Evolutionary conservation across 1,140 invertebrate genomes (phyloP).

Genomic region (Aethina tumida): DNA sequence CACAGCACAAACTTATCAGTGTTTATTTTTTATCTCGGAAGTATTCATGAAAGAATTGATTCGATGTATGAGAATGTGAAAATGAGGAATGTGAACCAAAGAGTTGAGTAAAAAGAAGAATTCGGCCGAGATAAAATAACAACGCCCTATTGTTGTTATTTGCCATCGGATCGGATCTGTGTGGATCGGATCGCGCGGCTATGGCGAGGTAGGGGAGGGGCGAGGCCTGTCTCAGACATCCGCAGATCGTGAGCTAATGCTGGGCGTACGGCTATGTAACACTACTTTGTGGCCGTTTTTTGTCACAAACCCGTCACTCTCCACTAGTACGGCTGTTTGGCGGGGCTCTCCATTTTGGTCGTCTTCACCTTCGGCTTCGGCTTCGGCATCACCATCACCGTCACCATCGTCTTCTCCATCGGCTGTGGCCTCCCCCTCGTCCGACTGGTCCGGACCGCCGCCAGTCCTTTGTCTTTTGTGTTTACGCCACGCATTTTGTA

Average conservation of each 20-base stretch:
- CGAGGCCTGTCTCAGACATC: slow-evolving; percentile 65
- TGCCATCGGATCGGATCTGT: slow-evolving; percentile 16
- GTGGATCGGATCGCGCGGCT: slow-evolving; percentile 20
- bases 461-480: slow-evolving; percentile 60
- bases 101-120: slow-evolving; percentile 13
- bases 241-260: slow-evolving; percentile 65
- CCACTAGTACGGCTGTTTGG: slow-evolving; percentile 70
- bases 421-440: slow-evolving; percentile 37
- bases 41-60: slow-evolving; percentile 14
- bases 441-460: slow-evolving; percentile 33
- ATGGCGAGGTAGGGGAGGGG: slow-evolving; percentile 40
- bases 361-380: slow-evolving; percentile 23
- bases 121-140: slow-evolving; percentile 19
- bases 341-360: slow-evolving; percentile 36
- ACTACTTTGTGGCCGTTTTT: slow-evolving; percentile 83
- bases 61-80: slow-evolving; percentile 10
- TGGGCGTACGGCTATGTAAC: slow-evolving; percentile 75
- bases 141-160: slow-evolving; percentile 9
- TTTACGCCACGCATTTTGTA: slow-evolving; percentile 88
- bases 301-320: slow-evolving; percentile 69
- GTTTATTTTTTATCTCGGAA: slow-evolving; percentile 23
- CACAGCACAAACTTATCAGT: slow-evolving; percentile 32
- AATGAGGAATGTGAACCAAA: slow-evolving; percentile 10
- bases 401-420: slow-evolving; percentile 26
- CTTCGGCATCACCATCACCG: slow-evolving; percentile 27